Evolutionary conservation across 2,888 invertebrate species (phyloP), one percentile per base, ranked within the genome.

Genomic region (Sinelater perroti): DNA sequence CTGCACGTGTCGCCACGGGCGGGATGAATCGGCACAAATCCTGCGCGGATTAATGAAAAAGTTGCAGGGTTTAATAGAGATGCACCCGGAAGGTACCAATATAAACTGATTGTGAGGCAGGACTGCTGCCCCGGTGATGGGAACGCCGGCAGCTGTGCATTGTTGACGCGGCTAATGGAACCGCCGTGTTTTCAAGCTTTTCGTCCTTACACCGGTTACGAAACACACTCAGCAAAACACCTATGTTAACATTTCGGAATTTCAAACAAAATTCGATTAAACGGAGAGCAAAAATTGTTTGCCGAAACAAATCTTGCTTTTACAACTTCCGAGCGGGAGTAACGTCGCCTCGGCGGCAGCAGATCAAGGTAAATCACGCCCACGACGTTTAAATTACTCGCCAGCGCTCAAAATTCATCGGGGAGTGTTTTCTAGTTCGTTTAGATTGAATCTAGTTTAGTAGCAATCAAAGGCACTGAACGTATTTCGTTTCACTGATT

Each of bases 1-100:
- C 16, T 52, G 52, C 56, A 56, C 52, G 52, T 90, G 87, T 72
- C 94, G 91, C 79, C 86, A 85, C 74, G 93, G 83, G 55, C 17
- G 51, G 63, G 67, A 70, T 70, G 73, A 73, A 64, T 70, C 64
- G 62, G 70, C 72, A 72, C 70, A 71, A 74, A 73, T 56, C 50
- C 49, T 45, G 68, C 63, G 63, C 67, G 69, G 70, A 73, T 73
- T 73, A 74, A 73, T 74, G 72, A 69, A 70, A 64, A 67, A 70
- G 70, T 60, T 61, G 59, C 59, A 56, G 58, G 51, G 70, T 71
- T 70, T 65, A 70, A 73, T 72, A 69, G 70, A 72, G 71, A 72
- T 69, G 68, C 67, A 69, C 65, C 69, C 62, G 66, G 62, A 70
- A 69, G 70, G 69, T 69, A 70, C 68, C 68, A 62, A 70, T 69